These are phyloP conservation scores for Motacilla alba DNA, from an alignment of 2,113 vertebrate genomes.

Conservation along the genomic window DNA sequence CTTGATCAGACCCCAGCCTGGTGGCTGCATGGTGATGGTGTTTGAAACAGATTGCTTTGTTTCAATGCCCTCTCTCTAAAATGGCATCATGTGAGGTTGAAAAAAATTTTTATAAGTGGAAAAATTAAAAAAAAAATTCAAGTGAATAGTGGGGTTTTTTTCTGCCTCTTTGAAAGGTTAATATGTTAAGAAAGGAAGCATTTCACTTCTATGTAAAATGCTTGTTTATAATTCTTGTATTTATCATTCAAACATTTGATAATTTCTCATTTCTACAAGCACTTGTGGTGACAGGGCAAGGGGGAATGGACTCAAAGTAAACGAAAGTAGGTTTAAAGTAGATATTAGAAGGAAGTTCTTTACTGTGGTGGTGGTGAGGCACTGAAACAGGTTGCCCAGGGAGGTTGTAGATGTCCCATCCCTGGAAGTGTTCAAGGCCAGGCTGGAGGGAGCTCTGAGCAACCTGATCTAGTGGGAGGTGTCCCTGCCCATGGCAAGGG, in stretches of 20 bases:
- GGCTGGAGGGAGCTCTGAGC: not conserved
- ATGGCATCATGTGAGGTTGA: not conserved
- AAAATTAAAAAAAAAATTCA: not conserved
- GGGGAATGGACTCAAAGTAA: not conserved
- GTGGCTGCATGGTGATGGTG: not conserved
- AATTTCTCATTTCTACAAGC: not conserved
- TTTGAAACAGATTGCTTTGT: not conserved
- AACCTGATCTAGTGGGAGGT: not conserved
- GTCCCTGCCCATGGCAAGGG: not conserved
- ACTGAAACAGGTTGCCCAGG: not conserved
- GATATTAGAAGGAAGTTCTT: not conserved
- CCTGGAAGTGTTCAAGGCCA: not conserved
- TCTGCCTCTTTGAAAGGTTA: not conserved
- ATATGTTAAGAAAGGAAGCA: not conserved
- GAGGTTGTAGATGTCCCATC: not conserved
- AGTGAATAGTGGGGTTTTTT: not conserved
- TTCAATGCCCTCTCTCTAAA: not conserved
- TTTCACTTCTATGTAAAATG: not conserved
- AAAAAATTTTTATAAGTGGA: not conserved
- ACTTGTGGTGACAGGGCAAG: not conserved
- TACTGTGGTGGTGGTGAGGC: not conserved
- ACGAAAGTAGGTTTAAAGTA: not conserved
- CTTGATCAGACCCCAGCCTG: not conserved
- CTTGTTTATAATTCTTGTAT: not conserved
- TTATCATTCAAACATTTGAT: not conserved